phyloP scores from a whole-genome alignment of 2,888 invertebrate species.

The Brachyptera risi region DNA sequence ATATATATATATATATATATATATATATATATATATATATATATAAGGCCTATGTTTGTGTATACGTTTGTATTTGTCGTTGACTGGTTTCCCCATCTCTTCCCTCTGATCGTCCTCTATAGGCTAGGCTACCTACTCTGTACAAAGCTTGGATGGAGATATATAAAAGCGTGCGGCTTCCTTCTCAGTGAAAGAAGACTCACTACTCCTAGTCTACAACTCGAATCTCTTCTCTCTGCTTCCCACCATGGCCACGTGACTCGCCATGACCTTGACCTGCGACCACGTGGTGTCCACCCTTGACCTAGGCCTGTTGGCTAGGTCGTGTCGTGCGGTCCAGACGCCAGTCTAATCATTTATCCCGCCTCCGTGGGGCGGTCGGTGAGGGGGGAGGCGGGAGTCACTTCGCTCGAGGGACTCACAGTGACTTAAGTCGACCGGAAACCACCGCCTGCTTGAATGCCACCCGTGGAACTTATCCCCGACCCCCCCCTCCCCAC shows the following conservation, averaged over 20 bases:
- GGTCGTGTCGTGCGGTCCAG: conserved; percentile 6
- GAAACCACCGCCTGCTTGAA: conserved; percentile 4
- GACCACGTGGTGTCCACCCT: conserved; percentile 34
- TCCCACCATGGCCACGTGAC: conserved; percentile 30
- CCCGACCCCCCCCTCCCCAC: conserved; percentile 6
- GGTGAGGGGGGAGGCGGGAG: conserved; percentile 7
- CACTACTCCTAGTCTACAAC: not conserved
- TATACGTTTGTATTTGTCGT: too few relatives aligned
- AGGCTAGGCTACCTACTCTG: too few relatives aligned
- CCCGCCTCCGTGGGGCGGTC: conserved; percentile 7
- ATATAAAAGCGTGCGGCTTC: too few relatives aligned
- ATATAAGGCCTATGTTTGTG: too few relatives aligned
- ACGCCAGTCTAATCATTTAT: conserved; percentile 25
- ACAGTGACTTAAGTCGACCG: conserved; percentile 17
- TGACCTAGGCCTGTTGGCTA: conserved; percentile 24
- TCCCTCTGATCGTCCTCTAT: too few relatives aligned
- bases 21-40: too few relatives aligned
- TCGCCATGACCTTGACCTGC: conserved; percentile 34
- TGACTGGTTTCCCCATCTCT: too few relatives aligned
- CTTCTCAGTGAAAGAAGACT: too few relatives aligned
- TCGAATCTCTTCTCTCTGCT: too few relatives aligned
- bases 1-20: too few relatives aligned
- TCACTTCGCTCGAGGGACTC: conserved; percentile 21
- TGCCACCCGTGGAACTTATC: not conserved
- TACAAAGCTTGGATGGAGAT: too few relatives aligned